Evolutionary conservation across 2,113 vertebrate species (phyloP), one percentile per base, ranked within the genome.

Genomic region (Podarcis raffonei): DNA sequence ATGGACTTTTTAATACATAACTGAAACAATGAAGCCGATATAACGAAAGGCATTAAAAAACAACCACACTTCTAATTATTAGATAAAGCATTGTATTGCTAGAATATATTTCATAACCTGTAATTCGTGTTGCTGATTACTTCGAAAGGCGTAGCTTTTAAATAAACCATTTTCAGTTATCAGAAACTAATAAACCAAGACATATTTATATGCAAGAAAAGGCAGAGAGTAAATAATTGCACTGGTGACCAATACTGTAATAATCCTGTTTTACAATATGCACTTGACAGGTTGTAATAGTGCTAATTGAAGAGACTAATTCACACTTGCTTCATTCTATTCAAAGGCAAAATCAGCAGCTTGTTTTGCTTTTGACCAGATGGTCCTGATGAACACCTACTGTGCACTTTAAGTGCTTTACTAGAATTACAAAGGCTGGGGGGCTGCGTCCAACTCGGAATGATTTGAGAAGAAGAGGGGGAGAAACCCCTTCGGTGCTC

Each of bases 361-460:
- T 98, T 97, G 97, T 98, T 98, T 98, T 98, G 97, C 97, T 97
- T 98, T 98, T 97, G 97, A 98, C 98, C 99, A 99, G 99, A 99
- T 99, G 99, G 99, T 98, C 98, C 98, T 98, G 98, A 99, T 99
- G 99, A 99, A 98, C 99, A 98, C 99, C 99, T 98, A 99, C 99
- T 99, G 99, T 99, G 99, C 99, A 98, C 98, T 99, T 99, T 99
- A 99, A 99, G 99, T 99, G 99, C 99, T 99, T 98, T 99, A 98
- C 98, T 97, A 98, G 98, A 98, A 99, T 99, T 99, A 99, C 99
- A 99, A 99, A 99, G 98, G 97, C 98, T 97, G 97, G 97, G 97
- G 87, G 97, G 97, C 97, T 98, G 98, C 97, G 95, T 98, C 94
- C 95, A 97, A 97, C 97, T 97, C 98, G 97, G 98, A 97, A 97